A percentile compares a stretch with the other conserved stretches of the same genome.
Conservation (phyloP, 2,797 vertebrate species). For the Chloroceryle amazona region DNA sequence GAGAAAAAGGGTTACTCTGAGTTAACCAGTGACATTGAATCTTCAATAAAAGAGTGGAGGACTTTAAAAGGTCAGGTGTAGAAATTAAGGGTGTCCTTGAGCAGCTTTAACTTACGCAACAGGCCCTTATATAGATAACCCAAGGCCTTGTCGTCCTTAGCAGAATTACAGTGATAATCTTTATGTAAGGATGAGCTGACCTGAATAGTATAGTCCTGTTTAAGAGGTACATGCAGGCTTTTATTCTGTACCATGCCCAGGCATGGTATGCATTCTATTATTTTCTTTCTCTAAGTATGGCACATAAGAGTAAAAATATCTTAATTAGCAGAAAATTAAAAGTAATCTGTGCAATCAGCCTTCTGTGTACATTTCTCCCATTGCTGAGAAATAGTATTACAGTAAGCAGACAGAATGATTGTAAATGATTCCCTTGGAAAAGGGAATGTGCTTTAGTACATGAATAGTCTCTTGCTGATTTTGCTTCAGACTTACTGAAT, state of each 20-base stretch:
- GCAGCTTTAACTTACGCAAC: slow-evolving; percentile 75
- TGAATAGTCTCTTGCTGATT: background rate
- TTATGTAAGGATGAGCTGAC: slow-evolving; percentile 53
- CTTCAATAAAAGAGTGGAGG: background rate
- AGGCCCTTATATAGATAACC: slow-evolving; percentile 60
- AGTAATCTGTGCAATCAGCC: background rate
- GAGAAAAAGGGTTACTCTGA: background rate
- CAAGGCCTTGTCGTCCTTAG: slow-evolving; percentile 56
- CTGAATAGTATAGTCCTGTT: slow-evolving; percentile 39
- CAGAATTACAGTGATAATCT: slow-evolving; percentile 69
- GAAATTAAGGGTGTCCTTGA: slow-evolving; percentile 61
- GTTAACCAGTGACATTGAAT: background rate
- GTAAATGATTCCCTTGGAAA: background rate
- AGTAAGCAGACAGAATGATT: background rate
- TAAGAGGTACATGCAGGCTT: background rate
- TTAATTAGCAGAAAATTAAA: slow-evolving; percentile 9
- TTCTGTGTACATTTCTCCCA: background rate
- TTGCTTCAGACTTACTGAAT: background rate
- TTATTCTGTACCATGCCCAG: background rate
- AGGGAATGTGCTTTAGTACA: background rate
- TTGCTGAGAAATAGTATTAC: slow-evolving; percentile 8
- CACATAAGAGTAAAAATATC: background rate
- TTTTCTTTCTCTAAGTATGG: background rate
- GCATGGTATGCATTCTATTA: background rate
- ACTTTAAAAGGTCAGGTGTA: slow-evolving; percentile 52